Conservation (phyloP, 2,888 invertebrate species). For the Chrysomela aeneicollis region DNA sequence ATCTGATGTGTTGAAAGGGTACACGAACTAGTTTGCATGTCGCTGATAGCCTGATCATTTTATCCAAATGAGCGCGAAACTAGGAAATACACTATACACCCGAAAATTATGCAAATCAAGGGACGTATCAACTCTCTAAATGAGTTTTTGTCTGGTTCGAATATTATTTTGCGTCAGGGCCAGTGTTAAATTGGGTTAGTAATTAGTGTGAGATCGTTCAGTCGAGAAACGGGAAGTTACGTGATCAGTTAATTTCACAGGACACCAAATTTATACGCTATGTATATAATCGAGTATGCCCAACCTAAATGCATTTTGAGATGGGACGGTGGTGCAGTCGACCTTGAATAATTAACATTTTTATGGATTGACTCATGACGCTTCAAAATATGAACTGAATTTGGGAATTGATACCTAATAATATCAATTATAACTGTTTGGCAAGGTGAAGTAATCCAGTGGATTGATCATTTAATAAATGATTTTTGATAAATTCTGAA, state of each 20-base stretch:
- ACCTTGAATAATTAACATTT: not conserved
- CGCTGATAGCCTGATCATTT: too few relatives aligned
- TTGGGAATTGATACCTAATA: too few relatives aligned
- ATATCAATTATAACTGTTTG: too few relatives aligned
- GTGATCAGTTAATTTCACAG: conserved; percentile 55
- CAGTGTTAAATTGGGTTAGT: conserved; percentile 38
- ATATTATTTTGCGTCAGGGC: conserved; percentile 33
- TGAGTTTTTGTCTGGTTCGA: conserved; percentile 34
- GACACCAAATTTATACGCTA: conserved; percentile 51
- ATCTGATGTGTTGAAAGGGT: too few relatives aligned
- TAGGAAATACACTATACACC: not conserved
- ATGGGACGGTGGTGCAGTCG: not conserved
- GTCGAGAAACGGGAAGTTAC: conserved; percentile 53
- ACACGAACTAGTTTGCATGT: too few relatives aligned
- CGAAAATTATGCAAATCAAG: conserved; percentile 26
- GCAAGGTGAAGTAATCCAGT: too few relatives aligned
- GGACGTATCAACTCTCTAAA: conserved; percentile 22
- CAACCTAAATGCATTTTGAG: conserved; percentile 9
- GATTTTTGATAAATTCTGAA: too few relatives aligned
- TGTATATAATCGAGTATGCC: conserved; percentile 50
- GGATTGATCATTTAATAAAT: too few relatives aligned
- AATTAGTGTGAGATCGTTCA: conserved; percentile 50
- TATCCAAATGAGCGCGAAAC: too few relatives aligned
- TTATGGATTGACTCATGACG: not conserved
- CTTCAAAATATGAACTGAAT: too few relatives aligned